These are phyloP conservation scores for Paracanthobrama guichenoti DNA, from an alignment of 2,113 vertebrate genomes.

Conservation along the genomic window DNA sequence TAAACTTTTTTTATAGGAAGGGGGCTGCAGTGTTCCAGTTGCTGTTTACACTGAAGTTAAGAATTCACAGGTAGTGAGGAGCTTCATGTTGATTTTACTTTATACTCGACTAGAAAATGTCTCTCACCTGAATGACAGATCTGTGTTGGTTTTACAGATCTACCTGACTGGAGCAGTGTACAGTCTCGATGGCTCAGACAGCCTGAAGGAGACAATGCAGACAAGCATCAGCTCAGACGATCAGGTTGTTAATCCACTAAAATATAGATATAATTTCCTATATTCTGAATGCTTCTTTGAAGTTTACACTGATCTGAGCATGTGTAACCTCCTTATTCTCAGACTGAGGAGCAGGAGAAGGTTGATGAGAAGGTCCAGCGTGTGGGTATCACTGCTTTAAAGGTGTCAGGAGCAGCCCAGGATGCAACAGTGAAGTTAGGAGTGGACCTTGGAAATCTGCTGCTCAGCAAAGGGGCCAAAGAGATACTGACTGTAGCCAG, in stretches of 20 bases:
- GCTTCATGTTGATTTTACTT: background rate
- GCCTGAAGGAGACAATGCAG: slow-evolving; percentile 85
- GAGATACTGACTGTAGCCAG: slow-evolving; percentile 80
- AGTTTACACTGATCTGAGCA: background rate
- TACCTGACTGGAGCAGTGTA: slow-evolving; percentile 87
- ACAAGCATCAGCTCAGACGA: slow-evolving; percentile 59
- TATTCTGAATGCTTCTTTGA: background rate
- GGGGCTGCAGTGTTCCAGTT: slow-evolving; percentile 87
- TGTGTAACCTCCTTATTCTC: background rate
- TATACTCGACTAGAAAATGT: background rate
- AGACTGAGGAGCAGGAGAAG: slow-evolving; percentile 69
- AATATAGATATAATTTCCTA: background rate
- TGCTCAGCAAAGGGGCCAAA: slow-evolving; percentile 82
- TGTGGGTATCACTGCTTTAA: slow-evolving; percentile 80
- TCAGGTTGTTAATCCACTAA: slow-evolving; percentile 39
- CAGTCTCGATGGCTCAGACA: slow-evolving; percentile 85
- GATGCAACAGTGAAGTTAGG: slow-evolving; percentile 81
- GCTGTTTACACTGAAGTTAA: slow-evolving; percentile 79
- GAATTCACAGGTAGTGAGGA: slow-evolving; percentile 76
- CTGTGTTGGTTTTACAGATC: slow-evolving; percentile 66
- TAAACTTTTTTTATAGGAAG: slow-evolving; percentile 74
- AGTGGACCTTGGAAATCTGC: slow-evolving; percentile 74
- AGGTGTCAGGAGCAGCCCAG: slow-evolving; percentile 68
- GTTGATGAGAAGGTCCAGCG: slow-evolving; percentile 73
- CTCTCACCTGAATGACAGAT: background rate